A percentile compares a stretch with the other conserved stretches of the same genome.
Evolutionary conservation across 2,888 invertebrate species (phyloP).

Genomic region (Hedychridium roseum): DNA sequence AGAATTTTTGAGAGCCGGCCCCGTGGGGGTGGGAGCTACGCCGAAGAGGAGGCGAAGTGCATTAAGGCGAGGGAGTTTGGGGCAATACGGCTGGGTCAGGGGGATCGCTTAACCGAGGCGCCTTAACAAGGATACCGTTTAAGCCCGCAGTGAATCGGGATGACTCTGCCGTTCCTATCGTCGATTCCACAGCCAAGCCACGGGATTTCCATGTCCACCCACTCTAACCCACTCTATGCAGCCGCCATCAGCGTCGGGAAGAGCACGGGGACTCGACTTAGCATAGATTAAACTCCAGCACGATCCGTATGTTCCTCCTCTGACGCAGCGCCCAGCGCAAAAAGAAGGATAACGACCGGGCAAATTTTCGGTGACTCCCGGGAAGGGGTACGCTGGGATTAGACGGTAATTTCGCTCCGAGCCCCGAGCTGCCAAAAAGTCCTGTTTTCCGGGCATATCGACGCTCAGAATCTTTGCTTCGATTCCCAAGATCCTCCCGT

Average conservation of each 20-base stretch:
- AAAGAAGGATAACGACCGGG: not conserved
- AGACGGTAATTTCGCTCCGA: no score
- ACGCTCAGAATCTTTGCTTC: no score
- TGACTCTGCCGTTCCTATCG: conserved; percentile 56
- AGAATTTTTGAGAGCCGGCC: no score
- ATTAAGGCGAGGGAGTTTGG: conserved; percentile 4
- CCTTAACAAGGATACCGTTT: conserved; percentile 48
- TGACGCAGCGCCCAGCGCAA: conserved; percentile 3
- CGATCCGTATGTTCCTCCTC: conserved; percentile 17
- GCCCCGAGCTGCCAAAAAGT: no score
- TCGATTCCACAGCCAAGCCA: conserved; percentile 55
- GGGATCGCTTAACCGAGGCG: conserved; percentile 39
- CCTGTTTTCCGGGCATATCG: no score
- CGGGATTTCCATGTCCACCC: conserved; percentile 63
- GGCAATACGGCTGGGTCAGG: conserved; percentile 30
- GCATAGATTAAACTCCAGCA: conserved; percentile 44
- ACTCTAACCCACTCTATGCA: conserved; percentile 25
- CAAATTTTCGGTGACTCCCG: no score
- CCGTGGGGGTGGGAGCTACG: no score
- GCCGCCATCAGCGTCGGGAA: conserved; percentile 38
- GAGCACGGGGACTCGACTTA: conserved; percentile 37
- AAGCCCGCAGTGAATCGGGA: conserved; percentile 40
- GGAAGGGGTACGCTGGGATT: no score
- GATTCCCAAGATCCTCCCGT: no score
- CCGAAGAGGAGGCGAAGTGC: no score